A percentile compares a stretch with the other conserved stretches of the same genome.
These are phyloP conservation scores for Chionodraco myersi DNA, from an alignment of 2,113 vertebrate genomes.

Conservation along the genomic window DNA sequence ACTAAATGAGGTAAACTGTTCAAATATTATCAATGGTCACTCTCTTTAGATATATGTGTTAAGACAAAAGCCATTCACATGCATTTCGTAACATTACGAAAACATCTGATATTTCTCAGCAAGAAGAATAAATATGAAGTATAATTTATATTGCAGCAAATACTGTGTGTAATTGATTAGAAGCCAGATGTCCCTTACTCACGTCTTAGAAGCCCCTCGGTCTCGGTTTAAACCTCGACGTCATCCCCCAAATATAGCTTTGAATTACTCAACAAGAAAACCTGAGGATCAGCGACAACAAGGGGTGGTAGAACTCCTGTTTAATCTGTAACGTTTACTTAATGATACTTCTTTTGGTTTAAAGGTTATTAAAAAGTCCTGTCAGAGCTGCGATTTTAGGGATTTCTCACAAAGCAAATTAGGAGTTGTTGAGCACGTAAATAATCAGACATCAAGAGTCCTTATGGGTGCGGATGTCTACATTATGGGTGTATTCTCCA, in stretches of 20 bases:
- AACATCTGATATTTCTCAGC: not conserved
- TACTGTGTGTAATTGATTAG: not conserved
- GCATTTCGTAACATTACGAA: not conserved
- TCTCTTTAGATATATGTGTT: too few relatives aligned
- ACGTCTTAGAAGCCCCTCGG: constrained; percentile 37
- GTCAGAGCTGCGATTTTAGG: not conserved
- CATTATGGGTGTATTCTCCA: not conserved
- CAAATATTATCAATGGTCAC: not conserved
- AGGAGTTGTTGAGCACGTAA: not conserved
- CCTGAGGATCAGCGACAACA: constrained; percentile 14
- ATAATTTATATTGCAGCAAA: not conserved
- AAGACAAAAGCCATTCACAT: too few relatives aligned
- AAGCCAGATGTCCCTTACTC: constrained; percentile 15
- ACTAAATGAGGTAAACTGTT: not conserved
- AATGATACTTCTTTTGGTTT: not conserved
- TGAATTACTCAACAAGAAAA: constrained; percentile 26
- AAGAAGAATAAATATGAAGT: not conserved
- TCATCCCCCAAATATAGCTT: constrained; percentile 57
- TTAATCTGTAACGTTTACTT: not conserved
- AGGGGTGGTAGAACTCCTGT: not conserved
- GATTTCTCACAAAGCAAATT: not conserved
- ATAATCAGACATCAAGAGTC: constrained; percentile 10
- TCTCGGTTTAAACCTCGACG: constrained; percentile 49
- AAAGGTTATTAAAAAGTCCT: not conserved
- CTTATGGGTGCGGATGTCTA: not conserved